phyloP scores from a whole-genome alignment of 2,888 invertebrate genomes.

The Germaria angustata region DNA sequence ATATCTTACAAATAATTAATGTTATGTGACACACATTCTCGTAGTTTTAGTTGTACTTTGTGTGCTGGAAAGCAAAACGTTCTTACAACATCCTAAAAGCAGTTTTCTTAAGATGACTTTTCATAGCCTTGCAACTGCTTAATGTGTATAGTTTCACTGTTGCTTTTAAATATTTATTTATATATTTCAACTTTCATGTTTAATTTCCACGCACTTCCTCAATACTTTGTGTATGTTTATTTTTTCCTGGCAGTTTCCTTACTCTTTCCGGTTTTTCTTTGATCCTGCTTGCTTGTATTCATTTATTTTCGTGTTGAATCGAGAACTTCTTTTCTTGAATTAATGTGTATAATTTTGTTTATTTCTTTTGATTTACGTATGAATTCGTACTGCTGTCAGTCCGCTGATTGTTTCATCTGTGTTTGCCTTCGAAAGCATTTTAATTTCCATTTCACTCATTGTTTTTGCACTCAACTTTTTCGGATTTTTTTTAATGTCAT shows the following conservation, averaged over 20 bases:
- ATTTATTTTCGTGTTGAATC: not conserved
- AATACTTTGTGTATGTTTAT: slow-evolving; percentile 23
- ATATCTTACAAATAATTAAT: too few relatives aligned
- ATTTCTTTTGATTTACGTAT: too few relatives aligned
- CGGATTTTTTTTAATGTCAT: not conserved
- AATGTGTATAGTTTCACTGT: not conserved
- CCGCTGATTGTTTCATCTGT: slow-evolving; percentile 8
- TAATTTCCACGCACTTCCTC: slow-evolving; percentile 57
- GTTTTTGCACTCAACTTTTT: not conserved
- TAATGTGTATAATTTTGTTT: too few relatives aligned
- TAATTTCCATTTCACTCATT: slow-evolving; percentile 33
- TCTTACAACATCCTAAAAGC: too few relatives aligned
- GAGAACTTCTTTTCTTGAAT: not conserved
- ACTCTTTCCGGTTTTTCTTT: slow-evolving; percentile 5
- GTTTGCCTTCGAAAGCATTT: slow-evolving; percentile 42
- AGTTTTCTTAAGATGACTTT: too few relatives aligned
- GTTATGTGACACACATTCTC: too few relatives aligned
- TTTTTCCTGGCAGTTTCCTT: slow-evolving; percentile 25
- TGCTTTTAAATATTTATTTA: not conserved
- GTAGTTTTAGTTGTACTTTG: too few relatives aligned
- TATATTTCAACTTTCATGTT: slow-evolving; percentile 24
- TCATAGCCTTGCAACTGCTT: not conserved
- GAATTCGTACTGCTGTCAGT: not conserved
- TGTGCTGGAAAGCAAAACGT: too few relatives aligned
- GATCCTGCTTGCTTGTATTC: not conserved